Evolutionary conservation across 1,140 invertebrate genomes (phyloP).

Genomic region (Heliconius hewitsoni): DNA sequence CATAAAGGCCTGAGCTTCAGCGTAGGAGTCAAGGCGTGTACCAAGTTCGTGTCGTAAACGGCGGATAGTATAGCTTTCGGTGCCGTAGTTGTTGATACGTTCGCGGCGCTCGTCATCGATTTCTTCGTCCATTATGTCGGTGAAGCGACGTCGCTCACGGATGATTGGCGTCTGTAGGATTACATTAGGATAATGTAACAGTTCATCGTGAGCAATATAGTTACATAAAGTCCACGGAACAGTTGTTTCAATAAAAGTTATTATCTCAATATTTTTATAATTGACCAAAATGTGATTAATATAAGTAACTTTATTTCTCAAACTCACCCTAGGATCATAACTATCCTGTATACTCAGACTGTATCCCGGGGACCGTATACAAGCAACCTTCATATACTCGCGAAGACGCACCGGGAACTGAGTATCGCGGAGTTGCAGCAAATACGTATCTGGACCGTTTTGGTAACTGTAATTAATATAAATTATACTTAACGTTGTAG

Average conservation of each 20-base stretch:
- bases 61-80: slow-evolving; percentile 86
- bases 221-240: too few species aligned
- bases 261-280: too few species aligned
- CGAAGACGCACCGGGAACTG: slow-evolving; percentile 94
- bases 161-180: slow-evolving; percentile 89
- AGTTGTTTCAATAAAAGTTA: too few species aligned
- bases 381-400: slow-evolving; percentile 96
- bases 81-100: slow-evolving; percentile 89
- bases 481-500: neutral
- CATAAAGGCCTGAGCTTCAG: slow-evolving; percentile 91
- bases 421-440: slow-evolving; percentile 94
- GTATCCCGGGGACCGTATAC: slow-evolving; percentile 86
- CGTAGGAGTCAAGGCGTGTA: slow-evolving; percentile 89
- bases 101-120: slow-evolving; percentile 94
- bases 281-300: too few species aligned
- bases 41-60: slow-evolving; percentile 91
- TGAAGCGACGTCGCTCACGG: slow-evolving; percentile 93
- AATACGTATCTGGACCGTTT: slow-evolving; percentile 96
- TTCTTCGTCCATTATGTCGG: slow-evolving; percentile 97
- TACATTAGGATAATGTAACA: neutral
- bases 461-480: slow-evolving; percentile 87
- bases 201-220: too few species aligned
- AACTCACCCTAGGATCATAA: slow-evolving; percentile 88
- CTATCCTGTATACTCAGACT: slow-evolving; percentile 84
- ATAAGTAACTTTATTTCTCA: too few species aligned